phyloP scores from a whole-genome alignment of 1,140 invertebrate species.

The Rhizoglyphus robini region DNA sequence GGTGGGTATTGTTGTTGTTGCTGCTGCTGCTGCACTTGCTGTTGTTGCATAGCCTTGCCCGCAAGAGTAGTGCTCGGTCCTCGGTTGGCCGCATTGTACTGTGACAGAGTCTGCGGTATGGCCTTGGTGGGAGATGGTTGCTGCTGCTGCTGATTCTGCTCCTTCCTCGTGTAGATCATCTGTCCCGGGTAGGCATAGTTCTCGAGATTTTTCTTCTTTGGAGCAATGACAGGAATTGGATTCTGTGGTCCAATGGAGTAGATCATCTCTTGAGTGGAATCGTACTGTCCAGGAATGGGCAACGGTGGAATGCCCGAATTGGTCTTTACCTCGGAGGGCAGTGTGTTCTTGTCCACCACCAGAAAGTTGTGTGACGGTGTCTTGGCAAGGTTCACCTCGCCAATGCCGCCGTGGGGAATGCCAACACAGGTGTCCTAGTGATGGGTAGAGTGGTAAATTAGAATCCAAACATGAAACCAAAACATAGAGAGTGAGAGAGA shows the following conservation, averaged over 20 bases:
- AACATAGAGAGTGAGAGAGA: no score
- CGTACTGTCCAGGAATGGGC: no score
- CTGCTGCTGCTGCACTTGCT: no score
- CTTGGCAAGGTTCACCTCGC: slow-evolving; percentile 95
- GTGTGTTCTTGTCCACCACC: slow-evolving; percentile 94
- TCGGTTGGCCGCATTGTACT: no score
- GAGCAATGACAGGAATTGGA: not conserved
- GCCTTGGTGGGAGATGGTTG: not conserved
- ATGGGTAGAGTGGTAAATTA: not conserved
- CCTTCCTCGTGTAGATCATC: not conserved
- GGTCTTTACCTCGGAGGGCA: slow-evolving; percentile 91
- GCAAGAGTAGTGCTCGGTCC: no score
- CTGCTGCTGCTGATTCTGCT: not conserved
- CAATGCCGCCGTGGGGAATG: slow-evolving; percentile 91
- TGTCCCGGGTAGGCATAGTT: not conserved
- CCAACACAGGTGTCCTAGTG: slow-evolving; percentile 93
- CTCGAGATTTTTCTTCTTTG: not conserved
- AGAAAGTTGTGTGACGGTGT: slow-evolving; percentile 79
- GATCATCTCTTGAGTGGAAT: not conserved
- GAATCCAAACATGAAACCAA: not conserved
- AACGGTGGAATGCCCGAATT: no score
- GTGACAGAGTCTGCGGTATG: not conserved
- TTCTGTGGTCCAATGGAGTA: not conserved
- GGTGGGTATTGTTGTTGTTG: no score
- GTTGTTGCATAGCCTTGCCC: no score